Evolutionary conservation across 2,888 invertebrate genomes (phyloP), one percentile per base, ranked within the genome.

Genomic region (Drosophila vallismaia): DNA sequence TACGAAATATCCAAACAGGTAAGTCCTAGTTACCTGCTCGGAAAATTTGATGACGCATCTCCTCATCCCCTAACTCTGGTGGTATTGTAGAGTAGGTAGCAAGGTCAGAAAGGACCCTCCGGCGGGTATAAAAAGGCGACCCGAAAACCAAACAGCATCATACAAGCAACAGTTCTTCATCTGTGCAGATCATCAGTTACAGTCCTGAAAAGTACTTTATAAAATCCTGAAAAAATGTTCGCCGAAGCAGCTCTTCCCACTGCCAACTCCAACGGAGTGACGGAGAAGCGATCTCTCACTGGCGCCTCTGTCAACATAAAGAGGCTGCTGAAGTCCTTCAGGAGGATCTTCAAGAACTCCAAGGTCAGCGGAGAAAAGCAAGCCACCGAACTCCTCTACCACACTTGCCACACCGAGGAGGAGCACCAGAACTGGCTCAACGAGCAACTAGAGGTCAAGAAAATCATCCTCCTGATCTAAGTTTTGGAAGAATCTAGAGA

Each of bases 401-500:
- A 42, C 36, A 58, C 70, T 19, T 75, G 72, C 51, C 31, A 46
- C n/a, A 67, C 77, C n/a, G 82, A 74, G 38, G 87, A 87, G 58
- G 87, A 87, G 45, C 72, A 78, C 52, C 79, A 87, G 44, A 87
- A 87, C 53, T 84, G 76, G 78, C 72, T 82, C 29, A 87, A 87
- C 58, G 88, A 87, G 54, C 67, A 86, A 66, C 33, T 77, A 3
- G 84, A 79, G 40, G 19, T 63, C 14, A 63, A 63, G 42, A 42
- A 45, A 7, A 46, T 44, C 42, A 29, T 26, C 26, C 60, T 62
- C 10, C 54, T 46, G 7, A 68, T 40, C 52, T 51, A 29, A 54
- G 28, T 19, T 8, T 29, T 8, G 33, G 48, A 8, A 14, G 3
- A 9, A 19, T 45, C 12, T n/a, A 19, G 19, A 19, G 4, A 4